Conservation (phyloP, 23 tunicate species). For the Corella eumyota region DNA sequence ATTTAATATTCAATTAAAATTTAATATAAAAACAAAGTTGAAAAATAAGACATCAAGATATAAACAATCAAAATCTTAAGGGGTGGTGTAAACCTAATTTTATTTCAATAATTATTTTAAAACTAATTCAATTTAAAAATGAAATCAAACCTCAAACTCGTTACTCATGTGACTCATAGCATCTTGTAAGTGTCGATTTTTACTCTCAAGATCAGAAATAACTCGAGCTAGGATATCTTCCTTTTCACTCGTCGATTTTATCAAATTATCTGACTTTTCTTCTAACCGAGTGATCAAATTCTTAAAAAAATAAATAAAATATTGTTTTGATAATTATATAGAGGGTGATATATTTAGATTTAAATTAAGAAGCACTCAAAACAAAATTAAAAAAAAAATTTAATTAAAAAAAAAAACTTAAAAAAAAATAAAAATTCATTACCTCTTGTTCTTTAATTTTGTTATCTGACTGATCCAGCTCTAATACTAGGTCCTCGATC, state of each 20-base stretch:
- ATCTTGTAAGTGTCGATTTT: constrained; percentile 59
- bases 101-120: neutral
- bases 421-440: neutral
- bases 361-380: too few species aligned
- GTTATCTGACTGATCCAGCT: constrained; percentile 67
- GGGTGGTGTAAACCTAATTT: too few species aligned
- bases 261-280: constrained; percentile 29
- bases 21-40: neutral
- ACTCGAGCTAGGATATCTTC: constrained; percentile 80
- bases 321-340: neutral
- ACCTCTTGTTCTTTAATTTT: constrained; percentile 69
- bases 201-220: constrained; percentile 72
- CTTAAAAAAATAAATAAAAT: constrained; percentile 3
- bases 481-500: constrained; percentile 80
- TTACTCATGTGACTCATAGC: constrained; percentile 75
- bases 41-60: too few species aligned
- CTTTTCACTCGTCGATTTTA: constrained; percentile 51
- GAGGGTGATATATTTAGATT: neutral
- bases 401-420: neutral
- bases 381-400: neutral
- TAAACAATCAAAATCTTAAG: too few species aligned
- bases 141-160: constrained; percentile 49
- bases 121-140: neutral
- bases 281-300: constrained; percentile 27
- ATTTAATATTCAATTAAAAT: neutral